Evolutionary conservation across 2,888 invertebrate species (phyloP).

Genomic region (Cyaniris semiargus): DNA sequence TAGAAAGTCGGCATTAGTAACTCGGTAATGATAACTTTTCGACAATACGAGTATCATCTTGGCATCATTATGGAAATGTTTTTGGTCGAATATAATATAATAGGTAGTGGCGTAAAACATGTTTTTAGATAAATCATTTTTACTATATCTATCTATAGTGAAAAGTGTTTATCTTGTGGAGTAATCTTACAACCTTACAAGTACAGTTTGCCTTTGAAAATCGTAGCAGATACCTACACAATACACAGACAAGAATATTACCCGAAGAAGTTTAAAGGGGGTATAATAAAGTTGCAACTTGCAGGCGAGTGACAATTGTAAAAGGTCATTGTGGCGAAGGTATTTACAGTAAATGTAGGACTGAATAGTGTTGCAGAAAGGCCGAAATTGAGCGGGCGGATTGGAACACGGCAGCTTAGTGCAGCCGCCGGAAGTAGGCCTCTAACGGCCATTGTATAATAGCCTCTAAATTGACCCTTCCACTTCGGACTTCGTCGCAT

Average conservation of each 20-base stretch:
- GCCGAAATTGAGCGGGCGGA: slow-evolving; percentile 72
- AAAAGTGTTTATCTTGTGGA: neutral
- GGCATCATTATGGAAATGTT: too few species aligned
- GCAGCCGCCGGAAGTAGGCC: slow-evolving; percentile 78
- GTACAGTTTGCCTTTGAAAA: neutral
- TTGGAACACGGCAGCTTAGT: slow-evolving; percentile 75
- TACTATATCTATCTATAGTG: too few species aligned
- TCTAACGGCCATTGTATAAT: slow-evolving; percentile 77
- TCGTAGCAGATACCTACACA: neutral
- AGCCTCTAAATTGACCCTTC: slow-evolving; percentile 71
- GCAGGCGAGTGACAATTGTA: slow-evolving; percentile 36
- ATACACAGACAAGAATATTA: neutral
- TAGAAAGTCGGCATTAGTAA: too few species aligned
- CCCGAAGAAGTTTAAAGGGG: neutral
- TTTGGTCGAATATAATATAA: too few species aligned
- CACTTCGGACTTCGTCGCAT: slow-evolving; percentile 54
- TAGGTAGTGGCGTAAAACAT: too few species aligned
- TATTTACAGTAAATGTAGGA: slow-evolving; percentile 52
- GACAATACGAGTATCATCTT: too few species aligned
- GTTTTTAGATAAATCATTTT: too few species aligned
- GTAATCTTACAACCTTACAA: neutral
- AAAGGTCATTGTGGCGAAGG: slow-evolving; percentile 50
- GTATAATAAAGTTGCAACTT: slow-evolving; percentile 19
- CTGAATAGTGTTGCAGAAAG: slow-evolving; percentile 67
- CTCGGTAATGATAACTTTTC: too few species aligned